Percentiles rank a stretch among this genome's conserved stretches.
phyloP scores from a whole-genome alignment of 1,140 invertebrate species.

The Hermetia illucens region DNA sequence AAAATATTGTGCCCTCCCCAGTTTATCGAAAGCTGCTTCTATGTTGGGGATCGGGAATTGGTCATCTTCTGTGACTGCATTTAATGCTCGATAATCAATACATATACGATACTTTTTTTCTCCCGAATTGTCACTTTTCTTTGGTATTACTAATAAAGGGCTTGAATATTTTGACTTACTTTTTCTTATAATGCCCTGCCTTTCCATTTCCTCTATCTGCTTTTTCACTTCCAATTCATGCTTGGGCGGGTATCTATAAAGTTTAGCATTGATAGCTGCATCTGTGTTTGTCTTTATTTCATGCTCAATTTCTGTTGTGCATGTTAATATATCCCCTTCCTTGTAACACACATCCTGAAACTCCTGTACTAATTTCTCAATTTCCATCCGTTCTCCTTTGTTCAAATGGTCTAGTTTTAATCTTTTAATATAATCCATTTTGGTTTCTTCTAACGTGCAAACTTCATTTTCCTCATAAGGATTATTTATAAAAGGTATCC shows the following conservation, averaged over 20 bases:
- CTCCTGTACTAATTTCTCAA: too few species aligned
- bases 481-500: too few species aligned
- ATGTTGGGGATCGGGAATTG: conserved; percentile 33
- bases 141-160: conserved; percentile 10
- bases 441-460: too few species aligned
- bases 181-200: conserved; percentile 1
- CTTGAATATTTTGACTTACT: conserved; percentile 9
- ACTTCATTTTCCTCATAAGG: too few species aligned
- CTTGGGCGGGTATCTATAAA: not conserved
- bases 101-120: conserved; percentile 15
- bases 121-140: conserved; percentile 7
- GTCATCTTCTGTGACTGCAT: conserved; percentile 24
- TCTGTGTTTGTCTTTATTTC: conserved; percentile 1
- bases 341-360: too few species aligned
- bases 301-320: too few species aligned
- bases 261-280: not conserved
- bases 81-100: conserved; percentile 19
- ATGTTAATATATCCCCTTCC: too few species aligned
- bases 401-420: too few species aligned
- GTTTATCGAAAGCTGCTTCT: conserved; percentile 26
- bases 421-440: too few species aligned
- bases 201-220: conserved; percentile 2
- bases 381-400: too few species aligned
- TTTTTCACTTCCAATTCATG: not conserved
- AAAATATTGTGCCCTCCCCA: conserved; percentile 25